A percentile compares a stretch with the other conserved stretches of the same genome.
These are phyloP conservation scores for Neotoxoptera formosana DNA, from an alignment of 1,140 invertebrate species.

Conservation along the genomic window DNA sequence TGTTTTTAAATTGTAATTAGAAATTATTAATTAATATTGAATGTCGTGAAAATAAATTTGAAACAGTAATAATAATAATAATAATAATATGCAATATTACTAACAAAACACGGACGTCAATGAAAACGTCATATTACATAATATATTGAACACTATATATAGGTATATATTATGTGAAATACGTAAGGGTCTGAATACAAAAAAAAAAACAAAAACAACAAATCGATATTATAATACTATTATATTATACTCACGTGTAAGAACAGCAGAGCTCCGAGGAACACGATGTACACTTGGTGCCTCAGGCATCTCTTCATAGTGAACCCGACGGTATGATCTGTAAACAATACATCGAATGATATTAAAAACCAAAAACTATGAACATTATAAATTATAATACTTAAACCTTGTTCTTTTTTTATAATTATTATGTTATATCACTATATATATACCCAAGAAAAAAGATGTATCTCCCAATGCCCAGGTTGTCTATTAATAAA, in stretches of 20 bases:
- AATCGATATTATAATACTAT: neutral
- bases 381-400: no score
- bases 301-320: slow-evolving; percentile 51
- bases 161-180: neutral
- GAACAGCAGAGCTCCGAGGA: slow-evolving; percentile 33
- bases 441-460: no score
- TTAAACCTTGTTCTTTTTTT: no score
- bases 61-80: neutral
- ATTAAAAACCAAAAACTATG: neutral
- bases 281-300: slow-evolving; percentile 44
- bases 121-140: neutral
- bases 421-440: no score
- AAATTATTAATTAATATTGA: neutral
- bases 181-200: neutral
- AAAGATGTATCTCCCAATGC: no score
- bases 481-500: no score
- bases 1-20: neutral
- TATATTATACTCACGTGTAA: slow-evolving; percentile 42
- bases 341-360: neutral
- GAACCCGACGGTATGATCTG: slow-evolving; percentile 27
- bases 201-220: neutral
- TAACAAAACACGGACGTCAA: neutral
- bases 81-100: no score
- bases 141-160: neutral
- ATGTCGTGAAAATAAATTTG: neutral